Conservation (phyloP, 2,888 invertebrate genomes). For the Parthenolecanium corni region DNA sequence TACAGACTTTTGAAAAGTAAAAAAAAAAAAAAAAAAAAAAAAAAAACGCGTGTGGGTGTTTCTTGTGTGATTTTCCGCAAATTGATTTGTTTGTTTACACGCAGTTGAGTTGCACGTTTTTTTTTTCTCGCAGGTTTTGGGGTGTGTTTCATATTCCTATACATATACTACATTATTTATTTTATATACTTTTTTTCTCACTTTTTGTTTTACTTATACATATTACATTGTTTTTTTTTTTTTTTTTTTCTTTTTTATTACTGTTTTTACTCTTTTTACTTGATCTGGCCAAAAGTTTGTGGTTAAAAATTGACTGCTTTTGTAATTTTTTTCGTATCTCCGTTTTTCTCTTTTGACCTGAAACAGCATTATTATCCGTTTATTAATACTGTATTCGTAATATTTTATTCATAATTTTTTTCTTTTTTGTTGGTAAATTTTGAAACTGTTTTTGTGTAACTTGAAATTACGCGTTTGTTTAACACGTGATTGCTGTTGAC, state of each 20-base stretch:
- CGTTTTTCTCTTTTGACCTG: not conserved
- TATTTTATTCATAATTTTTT: too few relatives aligned
- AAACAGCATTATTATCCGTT: not conserved
- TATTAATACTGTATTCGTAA: not conserved
- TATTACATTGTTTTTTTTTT: not conserved
- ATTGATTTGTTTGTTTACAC: conserved; percentile 28
- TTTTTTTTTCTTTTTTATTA: conserved; percentile 5
- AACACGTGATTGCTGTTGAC: too few relatives aligned
- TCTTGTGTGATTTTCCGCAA: conserved; percentile 25
- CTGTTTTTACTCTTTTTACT: too few relatives aligned
- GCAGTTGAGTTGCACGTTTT: conserved; percentile 27
- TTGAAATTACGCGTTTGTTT: too few relatives aligned
- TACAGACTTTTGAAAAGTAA: too few relatives aligned
- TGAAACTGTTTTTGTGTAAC: too few relatives aligned
- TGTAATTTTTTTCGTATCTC: not conserved
- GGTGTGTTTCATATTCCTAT: conserved; percentile 26
- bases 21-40: too few relatives aligned
- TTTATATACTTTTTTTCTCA: not conserved
- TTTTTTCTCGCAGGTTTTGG: conserved; percentile 27
- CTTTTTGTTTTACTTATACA: conserved; percentile 7
- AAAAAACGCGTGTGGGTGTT: conserved; percentile 13
- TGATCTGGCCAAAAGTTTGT: not conserved
- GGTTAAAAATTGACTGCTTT: not conserved
- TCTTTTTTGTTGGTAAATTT: too few relatives aligned
- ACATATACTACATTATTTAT: conserved; percentile 21